Evolutionary conservation across 30 jellyfish, hydroid and myxozoan genomes (phyloP).

Genomic region (Clytia hemisphaerica): DNA sequence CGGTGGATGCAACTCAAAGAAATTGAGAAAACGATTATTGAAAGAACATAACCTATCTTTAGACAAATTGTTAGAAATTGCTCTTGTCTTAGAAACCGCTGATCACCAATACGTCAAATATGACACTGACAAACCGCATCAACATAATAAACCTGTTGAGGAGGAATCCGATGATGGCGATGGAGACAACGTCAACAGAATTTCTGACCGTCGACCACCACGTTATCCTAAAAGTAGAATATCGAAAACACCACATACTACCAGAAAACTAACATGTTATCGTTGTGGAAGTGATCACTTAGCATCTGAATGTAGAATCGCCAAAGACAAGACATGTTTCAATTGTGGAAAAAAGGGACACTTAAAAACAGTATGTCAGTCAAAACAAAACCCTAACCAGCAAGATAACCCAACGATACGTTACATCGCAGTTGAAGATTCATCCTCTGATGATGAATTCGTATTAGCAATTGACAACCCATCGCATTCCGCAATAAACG

Average conservation of each 20-base stretch:
- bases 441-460: conserved; percentile 32
- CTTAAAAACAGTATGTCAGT: conserved; percentile 21
- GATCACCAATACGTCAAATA: conserved; percentile 29
- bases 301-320: conserved; percentile 20
- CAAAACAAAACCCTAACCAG: background rate
- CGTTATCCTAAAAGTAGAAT: too few species aligned
- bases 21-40: conserved; percentile 33
- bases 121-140: background rate
- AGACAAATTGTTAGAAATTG: conserved; percentile 14
- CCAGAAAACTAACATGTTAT: too few species aligned
- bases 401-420: background rate
- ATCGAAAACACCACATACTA: too few species aligned
- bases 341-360: conserved; percentile 41
- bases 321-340: conserved; percentile 38
- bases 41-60: conserved; percentile 34
- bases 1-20: conserved; percentile 36
- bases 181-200: background rate
- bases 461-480: conserved; percentile 20
- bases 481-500: conserved; percentile 8
- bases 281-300: conserved; percentile 29
- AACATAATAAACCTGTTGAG: background rate
- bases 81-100: conserved; percentile 8
- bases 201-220: too few species aligned
- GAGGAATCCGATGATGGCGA: background rate
- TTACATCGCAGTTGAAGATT: background rate